Base-by-base conservation (phyloP, 1,140 invertebrate species). In the Drosophila tsacasi region DNA sequence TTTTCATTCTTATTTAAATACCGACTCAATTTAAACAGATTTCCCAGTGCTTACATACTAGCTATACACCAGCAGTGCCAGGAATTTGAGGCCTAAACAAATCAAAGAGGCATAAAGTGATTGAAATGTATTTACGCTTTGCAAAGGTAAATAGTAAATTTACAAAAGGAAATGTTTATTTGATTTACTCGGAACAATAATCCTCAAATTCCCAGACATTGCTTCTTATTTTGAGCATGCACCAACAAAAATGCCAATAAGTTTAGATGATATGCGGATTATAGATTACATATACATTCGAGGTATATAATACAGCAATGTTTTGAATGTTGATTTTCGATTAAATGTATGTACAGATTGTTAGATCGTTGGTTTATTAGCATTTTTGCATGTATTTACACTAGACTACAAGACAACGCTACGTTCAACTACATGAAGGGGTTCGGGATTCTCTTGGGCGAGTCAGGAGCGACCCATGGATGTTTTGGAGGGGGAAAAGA, bases 401-500 rank as follows among this genome's bases (percentile, higher is more conserved):
- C 90, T 91, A 89, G 69, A 49, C 91, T 92, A 84, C 59, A 81
- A 60, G 54, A 68, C 84, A 89, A 81, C 81, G 85, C 85, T 90
- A 80, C 83, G 84, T 90, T 85, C 91, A 80, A 87, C 86, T 92
- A 91, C 77, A 92, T 93, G 92, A 93, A 93, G 92, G 83, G 84
- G 76, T 77, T 79, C 61, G 42, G 76, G 66, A 60, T 82, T 77
- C 79, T 64, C 60, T 75, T 57, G 93, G 94, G 94, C 93, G 94
- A 94, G 94, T 94, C 94, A 94, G 94, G 90, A 94, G 58, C 59
- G 94, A 93, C 94, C 93, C 82, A 75, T 95, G 94, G 94, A 94
- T 60, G 12, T 27, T 55, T 27, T 72, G 66, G 91, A 69, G 75
- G 30, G 71, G 61, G 55, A 77, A 93, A 65, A n/a, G 77, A 77